Evolutionary conservation across 2,888 invertebrate genomes (phyloP), one percentile per base, ranked within the genome.

Genomic region (Tipula vernalis): DNA sequence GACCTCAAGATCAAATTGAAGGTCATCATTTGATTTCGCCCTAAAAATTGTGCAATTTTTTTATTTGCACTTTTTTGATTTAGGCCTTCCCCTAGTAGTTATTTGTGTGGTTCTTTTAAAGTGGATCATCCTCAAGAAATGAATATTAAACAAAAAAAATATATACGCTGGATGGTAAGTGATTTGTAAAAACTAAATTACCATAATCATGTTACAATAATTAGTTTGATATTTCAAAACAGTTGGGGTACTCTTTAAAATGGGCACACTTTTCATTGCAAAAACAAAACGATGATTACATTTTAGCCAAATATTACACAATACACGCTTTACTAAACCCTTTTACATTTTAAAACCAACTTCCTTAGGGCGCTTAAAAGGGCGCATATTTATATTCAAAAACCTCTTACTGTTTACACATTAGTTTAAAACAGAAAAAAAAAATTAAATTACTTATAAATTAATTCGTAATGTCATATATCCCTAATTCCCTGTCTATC

Each of bases 381-480:
- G 13, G 3, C n/a, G n/a, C 51, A n/a, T 51, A 51, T 51, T 51
- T 51, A 71, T 71, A 71, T 71, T 71, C 10, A 28, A 71, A 71
- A 71, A 71, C 8, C 71, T 71, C 28, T 28, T 10, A 28, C 71
- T 28, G 12, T 71, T 71, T 71, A 71, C 71, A 71, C 71, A 71
- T 28, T 71, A 28, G 28, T 28, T 71, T 51, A 51, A 51, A 51
- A 15, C 51, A 51, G 39, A 51, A 51, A 51, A 15, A n/a, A 51
- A 51, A 51, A 36, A 85, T 39, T 86, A 87, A 87, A 87, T 86
- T 86, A 87, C 86, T 51, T 83, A 71, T 84, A 83, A 42, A 71
- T 86, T 86, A 51, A 84, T 39, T 42, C 41, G 85, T 87, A 86
- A 86, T 86, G 83, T 87, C 86, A 71, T 71, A 44, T 44, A 44